A percentile compares a stretch with the other conserved stretches of the same genome.
Evolutionary conservation across 2,113 vertebrate genomes (phyloP).

Genomic region (Noturus placidus): DNA sequence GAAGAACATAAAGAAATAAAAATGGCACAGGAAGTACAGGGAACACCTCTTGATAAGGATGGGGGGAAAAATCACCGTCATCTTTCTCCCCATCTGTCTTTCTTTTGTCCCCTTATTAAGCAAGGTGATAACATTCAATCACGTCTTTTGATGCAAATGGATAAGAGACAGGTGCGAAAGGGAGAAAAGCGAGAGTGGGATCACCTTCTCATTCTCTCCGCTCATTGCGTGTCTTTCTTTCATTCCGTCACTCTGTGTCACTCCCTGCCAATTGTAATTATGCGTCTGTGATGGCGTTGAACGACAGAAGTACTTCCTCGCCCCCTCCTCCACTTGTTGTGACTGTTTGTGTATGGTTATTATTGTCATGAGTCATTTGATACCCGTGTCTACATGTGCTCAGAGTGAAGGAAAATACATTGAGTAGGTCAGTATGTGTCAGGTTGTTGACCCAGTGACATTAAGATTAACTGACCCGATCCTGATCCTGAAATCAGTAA

Average conservation of each 20-base stretch:
- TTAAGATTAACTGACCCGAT: not conserved
- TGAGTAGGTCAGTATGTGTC: not conserved
- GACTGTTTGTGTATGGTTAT: not conserved
- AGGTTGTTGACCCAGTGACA: not conserved
- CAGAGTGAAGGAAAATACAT: not conserved
- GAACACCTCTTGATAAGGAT: not conserved
- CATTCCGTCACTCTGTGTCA: not conserved
- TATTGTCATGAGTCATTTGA: conserved; percentile 10
- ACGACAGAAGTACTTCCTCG: not conserved
- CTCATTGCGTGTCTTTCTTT: conserved; percentile 4
- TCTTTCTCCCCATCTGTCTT: conserved; percentile 35
- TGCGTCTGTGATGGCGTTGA: not conserved
- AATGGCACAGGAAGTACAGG: not conserved
- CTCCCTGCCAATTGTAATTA: conserved; percentile 29
- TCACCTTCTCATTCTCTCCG: conserved; percentile 22
- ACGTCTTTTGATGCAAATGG: conserved; percentile 20
- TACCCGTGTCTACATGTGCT: not conserved
- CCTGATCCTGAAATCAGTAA: no score
- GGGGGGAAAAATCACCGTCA: conserved; percentile 30
- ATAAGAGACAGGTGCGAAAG: not conserved
- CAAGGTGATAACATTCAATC: not conserved
- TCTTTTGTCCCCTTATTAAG: conserved; percentile 1
- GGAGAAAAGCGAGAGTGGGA: conserved; percentile 18
- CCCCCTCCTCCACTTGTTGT: not conserved
- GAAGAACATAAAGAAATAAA: not conserved